Evolutionary conservation across 2,797 vertebrate genomes (phyloP).

Genomic region (Spinibarbus caldwelli): DNA sequence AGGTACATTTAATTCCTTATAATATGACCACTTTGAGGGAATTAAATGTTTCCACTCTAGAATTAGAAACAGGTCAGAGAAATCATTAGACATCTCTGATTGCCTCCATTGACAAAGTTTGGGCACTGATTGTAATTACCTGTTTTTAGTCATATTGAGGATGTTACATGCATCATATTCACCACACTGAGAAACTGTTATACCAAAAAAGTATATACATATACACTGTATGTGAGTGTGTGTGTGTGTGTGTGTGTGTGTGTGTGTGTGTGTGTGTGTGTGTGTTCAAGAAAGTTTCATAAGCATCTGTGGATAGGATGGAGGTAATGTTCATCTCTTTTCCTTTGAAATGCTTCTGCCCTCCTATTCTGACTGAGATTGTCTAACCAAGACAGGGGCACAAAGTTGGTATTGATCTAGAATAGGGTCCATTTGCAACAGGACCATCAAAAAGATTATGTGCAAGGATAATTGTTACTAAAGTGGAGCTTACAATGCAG

Average conservation of each 20-base stretch:
- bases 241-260: too few relatives aligned
- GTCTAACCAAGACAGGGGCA: constrained; percentile 80
- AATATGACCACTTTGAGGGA: background rate
- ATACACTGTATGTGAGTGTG: too few relatives aligned
- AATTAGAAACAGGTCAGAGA: background rate
- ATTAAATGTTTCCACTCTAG: constrained; percentile 9
- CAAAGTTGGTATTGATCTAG: constrained; percentile 69
- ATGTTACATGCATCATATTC: background rate
- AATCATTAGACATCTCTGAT: constrained; percentile 20
- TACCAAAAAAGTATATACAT: background rate
- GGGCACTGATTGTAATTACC: constrained; percentile 37
- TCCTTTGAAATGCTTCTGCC: background rate
- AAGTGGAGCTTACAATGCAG: constrained; percentile 63
- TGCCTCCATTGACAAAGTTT: constrained; percentile 28
- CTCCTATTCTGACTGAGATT: constrained; percentile 1
- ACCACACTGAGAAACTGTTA: background rate
- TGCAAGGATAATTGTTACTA: constrained; percentile 70
- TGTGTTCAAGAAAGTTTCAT: background rate
- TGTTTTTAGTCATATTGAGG: background rate
- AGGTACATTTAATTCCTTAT: background rate
- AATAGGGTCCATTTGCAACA: constrained; percentile 75
- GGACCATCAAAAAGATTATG: constrained; percentile 81
- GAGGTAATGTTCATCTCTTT: background rate
- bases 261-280: too few relatives aligned
- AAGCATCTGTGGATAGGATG: constrained; percentile 4